phyloP scores from a whole-genome alignment of 2,888 invertebrate genomes.

The Furcula furcula region DNA sequence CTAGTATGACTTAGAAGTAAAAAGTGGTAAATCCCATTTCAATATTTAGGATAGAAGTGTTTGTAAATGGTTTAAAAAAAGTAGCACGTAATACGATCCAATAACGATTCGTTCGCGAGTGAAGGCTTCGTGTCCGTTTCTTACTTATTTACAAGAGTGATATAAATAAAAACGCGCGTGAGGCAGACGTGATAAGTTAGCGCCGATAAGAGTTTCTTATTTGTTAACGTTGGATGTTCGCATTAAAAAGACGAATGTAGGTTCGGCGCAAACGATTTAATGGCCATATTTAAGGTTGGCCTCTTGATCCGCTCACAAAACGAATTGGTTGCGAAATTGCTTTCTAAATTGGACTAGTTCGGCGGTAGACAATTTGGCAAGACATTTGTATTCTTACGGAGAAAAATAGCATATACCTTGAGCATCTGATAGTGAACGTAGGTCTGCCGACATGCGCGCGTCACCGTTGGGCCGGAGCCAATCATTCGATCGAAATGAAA shows the following conservation, averaged over 20 bases:
- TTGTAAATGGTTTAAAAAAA: not conserved
- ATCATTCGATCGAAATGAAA: constrained; percentile 69
- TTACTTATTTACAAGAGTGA: constrained; percentile 1
- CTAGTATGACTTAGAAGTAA: no score
- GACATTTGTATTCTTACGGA: constrained; percentile 79
- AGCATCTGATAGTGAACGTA: constrained; percentile 72
- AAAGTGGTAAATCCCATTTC: no score
- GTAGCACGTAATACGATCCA: not conserved
- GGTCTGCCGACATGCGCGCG: constrained; percentile 54
- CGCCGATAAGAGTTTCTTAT: constrained; percentile 48
- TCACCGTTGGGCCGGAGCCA: constrained; percentile 68
- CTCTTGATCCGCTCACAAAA: constrained; percentile 77
- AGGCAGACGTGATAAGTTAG: constrained; percentile 39
- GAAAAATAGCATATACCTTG: constrained; percentile 77
- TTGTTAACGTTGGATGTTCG: constrained; percentile 52
- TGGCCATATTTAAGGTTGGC: constrained; percentile 73
- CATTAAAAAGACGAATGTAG: constrained; percentile 64
- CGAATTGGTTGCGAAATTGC: constrained; percentile 79
- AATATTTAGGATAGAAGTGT: not conserved
- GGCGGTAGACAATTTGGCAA: constrained; percentile 79
- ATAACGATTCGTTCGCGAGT: constrained; percentile 1
- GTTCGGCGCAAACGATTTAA: constrained; percentile 66
- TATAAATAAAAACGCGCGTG: constrained; percentile 16
- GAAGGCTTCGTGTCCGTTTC: not conserved
- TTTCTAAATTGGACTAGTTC: constrained; percentile 80